Evolutionary conservation across 2,113 vertebrate genomes (phyloP).

Genomic region (Carassius gibelio): DNA sequence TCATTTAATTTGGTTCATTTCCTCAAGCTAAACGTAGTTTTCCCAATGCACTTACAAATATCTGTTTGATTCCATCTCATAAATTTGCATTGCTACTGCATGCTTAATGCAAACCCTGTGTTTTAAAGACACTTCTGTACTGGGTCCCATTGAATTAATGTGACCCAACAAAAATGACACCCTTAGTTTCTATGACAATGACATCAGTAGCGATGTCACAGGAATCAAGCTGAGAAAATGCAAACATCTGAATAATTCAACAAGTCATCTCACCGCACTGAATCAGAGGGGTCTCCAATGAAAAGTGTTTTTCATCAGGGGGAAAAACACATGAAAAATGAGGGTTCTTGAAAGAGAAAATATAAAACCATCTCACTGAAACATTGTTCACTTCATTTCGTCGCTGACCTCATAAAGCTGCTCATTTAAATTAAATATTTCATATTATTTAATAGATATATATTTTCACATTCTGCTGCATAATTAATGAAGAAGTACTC

Average conservation of each 20-base stretch:
- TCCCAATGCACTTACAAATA: not conserved
- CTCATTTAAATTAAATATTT: conserved; percentile 29
- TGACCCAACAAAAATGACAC: not conserved
- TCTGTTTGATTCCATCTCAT: not conserved
- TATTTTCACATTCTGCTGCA: conserved; percentile 19
- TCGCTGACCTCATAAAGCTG: conserved; percentile 25
- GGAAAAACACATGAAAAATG: not conserved
- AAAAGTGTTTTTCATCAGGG: conserved; percentile 27
- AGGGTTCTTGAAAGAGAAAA: not conserved
- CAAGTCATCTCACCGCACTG: conserved; percentile 14
- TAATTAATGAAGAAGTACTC: conserved; percentile 27
- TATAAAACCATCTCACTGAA: not conserved
- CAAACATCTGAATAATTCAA: conserved; percentile 35
- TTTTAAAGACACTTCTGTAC: not conserved
- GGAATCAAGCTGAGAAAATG: not conserved
- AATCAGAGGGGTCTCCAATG: not conserved
- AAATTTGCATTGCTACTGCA: not conserved
- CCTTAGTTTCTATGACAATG: conserved; percentile 16
- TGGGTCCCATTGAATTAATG: not conserved
- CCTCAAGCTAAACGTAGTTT: not conserved
- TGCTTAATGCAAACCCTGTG: not conserved
- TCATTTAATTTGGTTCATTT: not conserved
- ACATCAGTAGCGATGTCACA: conserved; percentile 15
- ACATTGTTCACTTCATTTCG: conserved; percentile 24
- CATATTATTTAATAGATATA: conserved; percentile 25